These are phyloP conservation scores for Elanus axillaris DNA, from an alignment of 2,113 vertebrate species.

Conservation along the genomic window DNA sequence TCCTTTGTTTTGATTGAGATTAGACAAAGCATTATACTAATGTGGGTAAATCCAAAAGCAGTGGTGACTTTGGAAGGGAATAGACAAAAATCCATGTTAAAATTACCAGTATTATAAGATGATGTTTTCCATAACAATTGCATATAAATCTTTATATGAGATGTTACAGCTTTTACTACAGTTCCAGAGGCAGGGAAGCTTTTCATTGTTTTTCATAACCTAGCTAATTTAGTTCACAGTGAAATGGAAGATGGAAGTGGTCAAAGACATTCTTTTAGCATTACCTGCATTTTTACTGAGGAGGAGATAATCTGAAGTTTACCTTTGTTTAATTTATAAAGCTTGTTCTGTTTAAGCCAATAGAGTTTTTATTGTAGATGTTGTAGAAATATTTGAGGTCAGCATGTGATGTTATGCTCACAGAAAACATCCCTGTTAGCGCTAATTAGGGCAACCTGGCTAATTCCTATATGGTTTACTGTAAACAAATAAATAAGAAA, in stretches of 20 bases:
- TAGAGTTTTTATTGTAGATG: not conserved
- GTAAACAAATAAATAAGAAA: slow-evolving; percentile 25
- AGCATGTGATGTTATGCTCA: not conserved
- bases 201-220: not conserved
- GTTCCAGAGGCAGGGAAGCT: not conserved
- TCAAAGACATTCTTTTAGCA: not conserved
- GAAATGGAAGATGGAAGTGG: not conserved
- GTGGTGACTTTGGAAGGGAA: not conserved
- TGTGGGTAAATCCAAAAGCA: not conserved
- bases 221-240: not conserved
- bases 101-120: not conserved
- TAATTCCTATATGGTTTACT: slow-evolving; percentile 1
- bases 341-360: not conserved
- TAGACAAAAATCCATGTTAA: not conserved
- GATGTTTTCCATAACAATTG: not conserved
- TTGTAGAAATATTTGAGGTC: slow-evolving; percentile 7
- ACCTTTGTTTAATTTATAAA: not conserved
- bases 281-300: not conserved
- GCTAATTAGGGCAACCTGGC: slow-evolving; percentile 24
- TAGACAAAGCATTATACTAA: not conserved
- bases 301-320: not conserved
- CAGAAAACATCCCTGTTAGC: not conserved
- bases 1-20: not conserved
- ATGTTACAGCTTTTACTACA: not conserved
- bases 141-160: not conserved